These are phyloP conservation scores for Drosophila tani DNA, from an alignment of 1,140 invertebrate species.

Conservation along the genomic window DNA sequence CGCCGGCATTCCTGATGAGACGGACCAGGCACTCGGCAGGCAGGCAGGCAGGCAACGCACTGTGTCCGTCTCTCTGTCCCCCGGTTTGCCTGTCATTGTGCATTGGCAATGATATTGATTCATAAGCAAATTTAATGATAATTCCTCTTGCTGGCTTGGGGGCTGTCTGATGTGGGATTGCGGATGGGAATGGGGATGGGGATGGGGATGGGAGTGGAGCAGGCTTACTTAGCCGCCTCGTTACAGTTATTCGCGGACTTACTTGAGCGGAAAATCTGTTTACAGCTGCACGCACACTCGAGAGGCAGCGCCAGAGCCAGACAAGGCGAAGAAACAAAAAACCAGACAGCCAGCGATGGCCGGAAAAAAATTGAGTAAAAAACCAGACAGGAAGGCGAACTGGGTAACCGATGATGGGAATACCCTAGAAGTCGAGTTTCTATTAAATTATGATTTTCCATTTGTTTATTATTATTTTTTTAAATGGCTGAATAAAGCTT, in stretches of 20 bases:
- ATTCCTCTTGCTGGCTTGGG: conserved; percentile 47
- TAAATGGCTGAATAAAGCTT: too few relatives aligned
- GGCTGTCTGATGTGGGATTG: background rate
- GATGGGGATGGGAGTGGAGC: conserved; percentile 20
- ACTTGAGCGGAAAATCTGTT: conserved; percentile 83
- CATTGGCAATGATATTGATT: conserved; percentile 78
- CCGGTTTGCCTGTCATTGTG: conserved; percentile 35
- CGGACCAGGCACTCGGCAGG: conserved; percentile 9
- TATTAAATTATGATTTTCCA: background rate
- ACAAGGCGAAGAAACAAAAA: conserved; percentile 33
- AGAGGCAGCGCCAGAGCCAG: conserved; percentile 42
- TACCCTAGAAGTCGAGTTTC: background rate
- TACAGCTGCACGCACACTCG: conserved; percentile 82
- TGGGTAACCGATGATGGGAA: background rate
- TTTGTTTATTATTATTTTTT: background rate
- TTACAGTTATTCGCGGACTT: conserved; percentile 79
- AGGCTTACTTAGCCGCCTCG: conserved; percentile 61
- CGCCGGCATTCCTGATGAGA: conserved; percentile 68
- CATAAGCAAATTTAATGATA: conserved; percentile 83
- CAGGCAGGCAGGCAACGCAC: conserved; percentile 27
- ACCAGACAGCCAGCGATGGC: conserved; percentile 19
- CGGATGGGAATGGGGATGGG: conserved; percentile 6
- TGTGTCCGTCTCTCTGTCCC: conserved; percentile 9
- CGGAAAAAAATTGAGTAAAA: conserved; percentile 31
- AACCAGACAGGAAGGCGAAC: background rate